These are phyloP conservation scores for Pachyuromys duprasi DNA, from an alignment of 2,797 vertebrate genomes.

Conservation along the genomic window DNA sequence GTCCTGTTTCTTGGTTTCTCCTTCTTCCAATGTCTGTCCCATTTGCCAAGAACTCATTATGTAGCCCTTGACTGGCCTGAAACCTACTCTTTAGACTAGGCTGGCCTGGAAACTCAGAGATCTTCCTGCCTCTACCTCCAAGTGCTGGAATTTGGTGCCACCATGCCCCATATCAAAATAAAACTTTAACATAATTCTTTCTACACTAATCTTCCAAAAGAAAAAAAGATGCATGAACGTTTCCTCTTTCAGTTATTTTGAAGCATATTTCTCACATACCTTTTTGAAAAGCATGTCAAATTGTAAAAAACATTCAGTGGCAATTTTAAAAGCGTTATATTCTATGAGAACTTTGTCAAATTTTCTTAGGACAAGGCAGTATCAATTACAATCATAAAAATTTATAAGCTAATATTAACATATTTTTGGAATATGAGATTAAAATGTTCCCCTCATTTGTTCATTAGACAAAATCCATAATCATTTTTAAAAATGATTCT, in stretches of 20 bases:
- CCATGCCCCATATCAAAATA: background rate
- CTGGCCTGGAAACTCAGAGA: background rate
- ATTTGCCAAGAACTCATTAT: background rate
- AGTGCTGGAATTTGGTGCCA: background rate
- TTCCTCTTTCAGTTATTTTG: slow-evolving; percentile 48
- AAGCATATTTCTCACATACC: slow-evolving; percentile 39
- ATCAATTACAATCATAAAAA: slow-evolving; percentile 36
- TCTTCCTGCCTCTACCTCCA: background rate
- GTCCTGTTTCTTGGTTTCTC: no score
- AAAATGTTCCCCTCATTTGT: slow-evolving; percentile 54
- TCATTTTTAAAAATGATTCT: slow-evolving; percentile 62
- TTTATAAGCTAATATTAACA: slow-evolving; percentile 36
- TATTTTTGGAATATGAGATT: background rate
- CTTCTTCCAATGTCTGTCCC: no score
- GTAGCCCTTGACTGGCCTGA: background rate
- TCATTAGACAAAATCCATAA: slow-evolving; percentile 48
- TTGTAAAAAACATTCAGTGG: background rate
- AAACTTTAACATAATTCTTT: background rate
- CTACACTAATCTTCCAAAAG: background rate
- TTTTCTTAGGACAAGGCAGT: slow-evolving; percentile 6
- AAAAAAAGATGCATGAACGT: slow-evolving; percentile 24
- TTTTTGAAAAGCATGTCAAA: slow-evolving; percentile 25
- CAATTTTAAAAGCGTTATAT: slow-evolving; percentile 49
- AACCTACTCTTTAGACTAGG: background rate
- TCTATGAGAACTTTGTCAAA: slow-evolving; percentile 24